Evolutionary conservation across 2,797 vertebrate genomes (phyloP).

Genomic region (Geotrypetes seraphini): DNA sequence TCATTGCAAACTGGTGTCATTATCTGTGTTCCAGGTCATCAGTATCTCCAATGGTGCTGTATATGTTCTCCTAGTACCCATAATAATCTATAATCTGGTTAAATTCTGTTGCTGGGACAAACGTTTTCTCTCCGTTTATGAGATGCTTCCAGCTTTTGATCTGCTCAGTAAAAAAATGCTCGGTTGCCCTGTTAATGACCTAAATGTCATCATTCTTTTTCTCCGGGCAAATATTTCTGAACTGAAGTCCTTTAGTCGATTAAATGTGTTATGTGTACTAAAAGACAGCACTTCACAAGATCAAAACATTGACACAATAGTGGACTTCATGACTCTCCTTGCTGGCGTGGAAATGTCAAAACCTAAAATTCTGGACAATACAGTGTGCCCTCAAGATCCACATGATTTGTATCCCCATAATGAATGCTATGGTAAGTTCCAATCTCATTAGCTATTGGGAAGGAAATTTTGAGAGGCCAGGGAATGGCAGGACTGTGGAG

Average conservation of each 20-base stretch:
- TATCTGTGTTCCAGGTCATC: conserved; percentile 82
- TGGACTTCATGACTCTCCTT: conserved; percentile 91
- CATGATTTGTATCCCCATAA: conserved; percentile 10
- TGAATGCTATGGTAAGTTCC: conserved; percentile 13
- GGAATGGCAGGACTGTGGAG: no score
- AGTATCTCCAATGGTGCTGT: conserved; percentile 69
- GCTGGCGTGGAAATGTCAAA: conserved; percentile 75
- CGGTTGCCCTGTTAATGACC: conserved; percentile 85
- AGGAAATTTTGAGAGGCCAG: no score
- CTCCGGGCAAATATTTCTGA: conserved; percentile 79
- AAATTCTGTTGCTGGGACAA: conserved; percentile 90
- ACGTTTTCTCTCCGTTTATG: conserved; percentile 79
- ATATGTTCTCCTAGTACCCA: conserved; percentile 71
- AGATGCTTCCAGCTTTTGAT: conserved; percentile 85
- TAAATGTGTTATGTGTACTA: conserved; percentile 74
- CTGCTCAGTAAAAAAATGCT: conserved; percentile 77
- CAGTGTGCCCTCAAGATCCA: conserved; percentile 12
- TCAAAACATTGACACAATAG: conserved; percentile 70
- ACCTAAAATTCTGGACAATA: conserved; percentile 43
- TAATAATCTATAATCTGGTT: conserved; percentile 77
- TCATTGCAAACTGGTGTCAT: conserved; percentile 81
- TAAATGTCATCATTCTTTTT: conserved; percentile 88
- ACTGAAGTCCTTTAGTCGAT: conserved; percentile 77
- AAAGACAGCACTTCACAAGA: conserved; percentile 48
- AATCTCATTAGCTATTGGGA: no score